Evolutionary conservation across 2,797 vertebrate genomes (phyloP).

Genomic region (Poecilia picta): DNA sequence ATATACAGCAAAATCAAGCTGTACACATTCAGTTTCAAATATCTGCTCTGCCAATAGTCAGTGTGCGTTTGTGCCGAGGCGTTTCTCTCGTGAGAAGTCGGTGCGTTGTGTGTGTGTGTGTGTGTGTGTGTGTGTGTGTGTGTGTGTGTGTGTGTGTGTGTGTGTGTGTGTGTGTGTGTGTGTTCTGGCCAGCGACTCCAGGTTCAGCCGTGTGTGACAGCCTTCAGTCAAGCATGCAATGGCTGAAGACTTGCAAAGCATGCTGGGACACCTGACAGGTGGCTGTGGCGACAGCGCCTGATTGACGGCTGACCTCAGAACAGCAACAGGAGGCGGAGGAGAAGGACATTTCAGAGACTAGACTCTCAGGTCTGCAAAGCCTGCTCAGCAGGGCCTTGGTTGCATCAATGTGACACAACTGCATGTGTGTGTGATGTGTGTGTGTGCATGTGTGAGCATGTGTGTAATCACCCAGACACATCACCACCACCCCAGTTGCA

Average conservation of each 20-base stretch:
- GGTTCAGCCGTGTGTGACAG: slow-evolving; percentile 62
- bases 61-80: slow-evolving; percentile 25
- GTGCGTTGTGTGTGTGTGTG: too few species aligned
- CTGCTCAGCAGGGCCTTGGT: slow-evolving; percentile 13
- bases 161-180: slow-evolving; percentile 22
- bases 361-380: slow-evolving; percentile 26
- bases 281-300: slow-evolving; percentile 45
- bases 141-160: too few species aligned
- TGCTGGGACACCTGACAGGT: slow-evolving; percentile 71
- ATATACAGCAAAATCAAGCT: slow-evolving; percentile 27
- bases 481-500: slow-evolving; percentile 21
- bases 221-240: slow-evolving; percentile 59
- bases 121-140: too few species aligned
- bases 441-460: slow-evolving; percentile 15
- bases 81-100: slow-evolving; percentile 3
- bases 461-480: slow-evolving; percentile 7
- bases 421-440: not conserved
- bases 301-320: slow-evolving; percentile 76
- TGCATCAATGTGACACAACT: slow-evolving; percentile 20
- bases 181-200: slow-evolving; percentile 46
- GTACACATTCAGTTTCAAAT: slow-evolving; percentile 38
- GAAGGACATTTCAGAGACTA: slow-evolving; percentile 21
- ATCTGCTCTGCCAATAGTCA: slow-evolving; percentile 26
- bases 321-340: slow-evolving; percentile 47
- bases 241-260: slow-evolving; percentile 55